Base-by-base conservation (phyloP, 1,140 invertebrate genomes). In the Lethocerus indicus region DNA sequence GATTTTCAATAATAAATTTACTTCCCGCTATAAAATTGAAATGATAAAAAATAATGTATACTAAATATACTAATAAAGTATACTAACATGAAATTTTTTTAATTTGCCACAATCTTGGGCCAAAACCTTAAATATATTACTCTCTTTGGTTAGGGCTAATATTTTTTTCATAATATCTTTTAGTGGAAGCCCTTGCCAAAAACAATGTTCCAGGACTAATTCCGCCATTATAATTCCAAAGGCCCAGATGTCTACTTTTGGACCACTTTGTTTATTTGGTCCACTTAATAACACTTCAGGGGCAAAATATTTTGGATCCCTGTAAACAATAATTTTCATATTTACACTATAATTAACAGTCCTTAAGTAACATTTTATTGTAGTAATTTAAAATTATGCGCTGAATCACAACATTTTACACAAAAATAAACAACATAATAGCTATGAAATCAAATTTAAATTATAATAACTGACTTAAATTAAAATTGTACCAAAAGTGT, bases 221-320 rank as follows among this genome's bases (percentile, higher is more conserved):
- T 95, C 88, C 3, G 83, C 67, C 26, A 94, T 60, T 36, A 96
- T 79, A 23, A 96, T 80, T 39, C 87, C 92, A 48, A 94, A 65
- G 2, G 87, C 83, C 92, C 92, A 97, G 6, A 89, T 73, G 69
- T 96, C 92, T 36, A 77, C 77, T 66, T 88, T 83, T 3, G 73
- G 70, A 2, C 39, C 43, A 27, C 37, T 43, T 24, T 46, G 53
- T 50, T 21, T 32, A 50, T 48, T 40, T 47, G 27, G 52, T 47
- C 48, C 49, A 27, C 40, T 58, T 13, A 84, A 60, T 60, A 89
- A 72, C 39, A 84, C 78, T 68, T 95, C 91, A 2, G 91, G 91
- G 41, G 89, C 78, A 53, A 83, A 74, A 63, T 91, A 93, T 53
- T 80, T 77, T 23, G 86, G 76, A 57, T 75, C 67, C 20, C 81